Base-by-base conservation (phyloP, 2,113 vertebrate genomes). In the Clarias macrocephalus region DNA sequence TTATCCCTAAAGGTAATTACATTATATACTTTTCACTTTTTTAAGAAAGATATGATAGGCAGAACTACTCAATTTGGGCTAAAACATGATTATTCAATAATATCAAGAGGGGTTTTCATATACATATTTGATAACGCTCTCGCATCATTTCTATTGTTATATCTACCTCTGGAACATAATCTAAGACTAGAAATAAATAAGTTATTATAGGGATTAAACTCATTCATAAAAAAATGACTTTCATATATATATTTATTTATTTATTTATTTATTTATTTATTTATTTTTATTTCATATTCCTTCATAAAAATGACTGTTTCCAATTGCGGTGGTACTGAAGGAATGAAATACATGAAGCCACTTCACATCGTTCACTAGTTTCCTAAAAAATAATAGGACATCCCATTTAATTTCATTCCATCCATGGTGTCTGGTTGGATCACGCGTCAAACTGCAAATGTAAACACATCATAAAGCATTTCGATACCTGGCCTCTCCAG, bases 401-500 rank as follows among this genome's bases (percentile, higher is more conserved):
- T 54, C 23, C 23, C 12, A n/a, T 52, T 59, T 59, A 12, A 7
- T 80, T 80, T 80, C 16, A 56, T 56, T 52, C 25, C 54, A 21
- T 5, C 19, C 10, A 21, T 19, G 15, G 52, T 11, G 9, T 57
- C 12, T 16, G 23, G 37, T 52, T 76, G 52, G 16, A 28, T 65
- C 63, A 28, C 0, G 15, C 15, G 4, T 52, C 33, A 25, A 63
- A 48, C 9, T 65, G 21, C 21, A 83, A 15, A 28, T 52, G 7
- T 28, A 37, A 76, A n/a, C 48, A 52, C 76, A 16, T 66, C 11
- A 21, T 57, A 25, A 70, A 21, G 65, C 28, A 18, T 9, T 48
- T 57, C 93, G 88, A 91, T 37, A 99, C 98, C 98, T 99, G 88
- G 97, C 98, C 90, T 99, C 98, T 75, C 98, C 98, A 0, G 97